These are phyloP conservation scores for Eristalis pertinax DNA, from an alignment of 2,888 invertebrate genomes.

Conservation along the genomic window DNA sequence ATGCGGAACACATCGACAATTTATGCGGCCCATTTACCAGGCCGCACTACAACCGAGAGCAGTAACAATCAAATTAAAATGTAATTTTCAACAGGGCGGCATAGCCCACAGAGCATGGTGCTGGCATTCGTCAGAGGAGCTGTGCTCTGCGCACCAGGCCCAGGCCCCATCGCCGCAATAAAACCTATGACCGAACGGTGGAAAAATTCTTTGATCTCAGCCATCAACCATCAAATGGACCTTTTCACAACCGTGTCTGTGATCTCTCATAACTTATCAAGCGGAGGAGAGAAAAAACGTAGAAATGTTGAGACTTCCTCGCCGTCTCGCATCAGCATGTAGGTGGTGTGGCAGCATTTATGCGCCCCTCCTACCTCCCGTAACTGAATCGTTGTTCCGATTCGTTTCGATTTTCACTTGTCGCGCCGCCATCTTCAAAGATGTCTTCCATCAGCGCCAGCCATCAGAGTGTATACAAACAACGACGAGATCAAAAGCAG, in stretches of 20 bases:
- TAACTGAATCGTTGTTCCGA: constrained; percentile 31
- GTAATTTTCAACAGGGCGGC: constrained; percentile 63
- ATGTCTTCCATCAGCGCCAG: constrained; percentile 80
- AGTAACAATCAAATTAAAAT: constrained; percentile 70
- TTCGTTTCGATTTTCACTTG: constrained; percentile 66
- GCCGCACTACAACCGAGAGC: constrained; percentile 39
- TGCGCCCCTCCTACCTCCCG: background rate
- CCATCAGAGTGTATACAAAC: constrained; percentile 82
- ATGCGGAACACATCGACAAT: constrained; percentile 67
- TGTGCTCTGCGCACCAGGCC: constrained; percentile 24
- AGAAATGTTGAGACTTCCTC: background rate
- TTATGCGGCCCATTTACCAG: constrained; percentile 51
- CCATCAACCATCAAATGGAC: constrained; percentile 62
- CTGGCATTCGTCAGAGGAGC: constrained; percentile 29
- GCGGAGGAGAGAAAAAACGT: constrained; percentile 11
- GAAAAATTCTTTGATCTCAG: constrained; percentile 68
- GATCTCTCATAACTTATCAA: constrained; percentile 68
- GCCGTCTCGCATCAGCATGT: background rate
- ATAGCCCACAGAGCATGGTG: constrained; percentile 26
- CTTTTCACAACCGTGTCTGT: constrained; percentile 68
- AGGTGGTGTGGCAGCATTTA: constrained; percentile 4
- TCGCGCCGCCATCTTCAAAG: constrained; percentile 69
- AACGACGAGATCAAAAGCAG: constrained; percentile 80
- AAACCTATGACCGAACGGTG: constrained; percentile 65
- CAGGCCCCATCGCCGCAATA: constrained; percentile 48